Evolutionary conservation across 2,113 vertebrate species (phyloP).

Genomic region (Aphelocoma coerulescens): DNA sequence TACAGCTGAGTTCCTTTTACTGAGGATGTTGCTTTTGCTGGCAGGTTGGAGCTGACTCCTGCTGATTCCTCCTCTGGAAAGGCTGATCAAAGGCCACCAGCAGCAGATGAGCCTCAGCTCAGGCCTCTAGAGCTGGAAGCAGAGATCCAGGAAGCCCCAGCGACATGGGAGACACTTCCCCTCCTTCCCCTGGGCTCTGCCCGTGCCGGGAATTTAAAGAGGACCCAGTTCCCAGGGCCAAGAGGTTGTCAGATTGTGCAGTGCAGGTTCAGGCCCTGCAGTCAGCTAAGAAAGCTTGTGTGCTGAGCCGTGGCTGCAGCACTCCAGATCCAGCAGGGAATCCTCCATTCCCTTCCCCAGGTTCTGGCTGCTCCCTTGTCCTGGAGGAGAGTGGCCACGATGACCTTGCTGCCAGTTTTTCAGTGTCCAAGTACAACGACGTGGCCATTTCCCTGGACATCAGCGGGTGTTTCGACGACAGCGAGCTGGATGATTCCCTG

Average conservation of each 20-base stretch:
- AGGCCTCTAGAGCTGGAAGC: slow-evolving; percentile 3
- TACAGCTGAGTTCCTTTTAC: neutral
- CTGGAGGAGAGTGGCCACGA: neutral
- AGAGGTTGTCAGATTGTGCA: neutral
- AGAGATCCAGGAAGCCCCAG: neutral
- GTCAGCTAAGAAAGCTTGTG: neutral
- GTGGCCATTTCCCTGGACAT: slow-evolving; percentile 27
- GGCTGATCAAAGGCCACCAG: neutral
- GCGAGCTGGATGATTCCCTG: slow-evolving; percentile 64
- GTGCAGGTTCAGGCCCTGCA: neutral
- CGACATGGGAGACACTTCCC: slow-evolving; percentile 6
- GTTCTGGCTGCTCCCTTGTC: neutral
- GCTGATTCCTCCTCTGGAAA: slow-evolving; percentile 11
- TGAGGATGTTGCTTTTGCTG: slow-evolving; percentile 20
- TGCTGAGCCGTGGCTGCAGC: neutral
- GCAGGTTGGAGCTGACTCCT: slow-evolving; percentile 57
- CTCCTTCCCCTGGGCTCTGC: neutral
- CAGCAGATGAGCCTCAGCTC: neutral
- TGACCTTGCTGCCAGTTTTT: neutral
- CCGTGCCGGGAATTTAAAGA: neutral
- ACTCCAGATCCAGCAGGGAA: neutral
- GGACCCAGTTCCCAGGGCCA: neutral
- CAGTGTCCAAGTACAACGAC: neutral
- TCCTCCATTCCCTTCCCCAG: neutral
- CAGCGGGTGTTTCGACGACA: neutral